Evolutionary conservation across 2,888 invertebrate genomes (phyloP).

Genomic region (Coecobrya sp.): DNA sequence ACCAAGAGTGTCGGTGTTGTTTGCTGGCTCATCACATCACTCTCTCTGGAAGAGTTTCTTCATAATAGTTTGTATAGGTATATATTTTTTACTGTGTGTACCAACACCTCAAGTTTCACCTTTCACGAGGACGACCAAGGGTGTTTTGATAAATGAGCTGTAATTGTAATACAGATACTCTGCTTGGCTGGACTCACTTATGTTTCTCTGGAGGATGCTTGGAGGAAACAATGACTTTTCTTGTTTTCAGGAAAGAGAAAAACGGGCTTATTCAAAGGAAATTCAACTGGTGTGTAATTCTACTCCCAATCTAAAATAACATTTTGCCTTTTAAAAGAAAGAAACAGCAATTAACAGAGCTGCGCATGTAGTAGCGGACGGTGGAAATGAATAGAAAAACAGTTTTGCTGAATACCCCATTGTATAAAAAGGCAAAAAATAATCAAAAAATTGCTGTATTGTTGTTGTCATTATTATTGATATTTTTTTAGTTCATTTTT

Average conservation of each 20-base stretch:
- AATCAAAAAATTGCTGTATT: too few relatives aligned
- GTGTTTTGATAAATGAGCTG: conserved; percentile 79
- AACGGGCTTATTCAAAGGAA: not conserved
- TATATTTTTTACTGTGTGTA: conserved; percentile 12
- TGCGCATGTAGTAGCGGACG: too few relatives aligned
- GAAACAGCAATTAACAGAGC: too few relatives aligned
- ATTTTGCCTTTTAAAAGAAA: too few relatives aligned
- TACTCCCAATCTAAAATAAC: too few relatives aligned
- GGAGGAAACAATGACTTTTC: conserved; percentile 55
- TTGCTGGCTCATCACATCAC: conserved; percentile 36
- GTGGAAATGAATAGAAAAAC: too few relatives aligned
- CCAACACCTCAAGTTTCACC: conserved; percentile 59
- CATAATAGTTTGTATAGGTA: too few relatives aligned
- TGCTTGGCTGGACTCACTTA: not conserved
- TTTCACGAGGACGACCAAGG: conserved; percentile 69
- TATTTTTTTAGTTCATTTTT: too few relatives aligned
- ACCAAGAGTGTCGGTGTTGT: conserved; percentile 11
- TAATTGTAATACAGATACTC: not conserved
- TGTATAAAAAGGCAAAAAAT: too few relatives aligned
- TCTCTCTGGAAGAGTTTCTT: not conserved
- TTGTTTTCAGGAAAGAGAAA: conserved; percentile 12
- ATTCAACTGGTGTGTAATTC: conserved; percentile 5
- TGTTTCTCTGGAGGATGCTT: not conserved
- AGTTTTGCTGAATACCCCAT: too few relatives aligned
- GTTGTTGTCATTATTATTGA: too few relatives aligned